Evolutionary conservation across 2,113 vertebrate genomes (phyloP).

Genomic region (Saccopteryx bilineata): DNA sequence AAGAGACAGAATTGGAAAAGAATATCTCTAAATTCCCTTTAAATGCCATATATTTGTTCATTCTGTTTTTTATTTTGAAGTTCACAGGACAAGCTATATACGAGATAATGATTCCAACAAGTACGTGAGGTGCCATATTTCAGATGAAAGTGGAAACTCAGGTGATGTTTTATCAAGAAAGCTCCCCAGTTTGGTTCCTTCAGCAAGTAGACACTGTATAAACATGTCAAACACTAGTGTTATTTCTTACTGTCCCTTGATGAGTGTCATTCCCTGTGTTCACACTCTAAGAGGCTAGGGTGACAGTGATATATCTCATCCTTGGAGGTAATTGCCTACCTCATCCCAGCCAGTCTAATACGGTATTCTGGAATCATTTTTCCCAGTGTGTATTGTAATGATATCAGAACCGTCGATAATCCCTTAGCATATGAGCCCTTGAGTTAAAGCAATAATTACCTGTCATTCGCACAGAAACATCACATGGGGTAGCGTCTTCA

Average conservation of each 20-base stretch:
- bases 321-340: conserved; percentile 70
- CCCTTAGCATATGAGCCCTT: conserved; percentile 74
- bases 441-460: conserved; percentile 79
- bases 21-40: background rate
- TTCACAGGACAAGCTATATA: background rate
- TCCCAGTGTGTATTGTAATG: conserved; percentile 75
- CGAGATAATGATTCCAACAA: background rate
- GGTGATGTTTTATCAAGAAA: background rate
- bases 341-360: conserved; percentile 71
- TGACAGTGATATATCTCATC: conserved; percentile 63
- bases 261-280: background rate
- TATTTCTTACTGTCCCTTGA: background rate
- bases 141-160: background rate
- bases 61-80: background rate
- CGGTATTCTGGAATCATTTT: conserved; percentile 68
- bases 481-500: conserved; percentile 69
- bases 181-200: background rate
- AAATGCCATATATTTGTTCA: background rate
- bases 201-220: background rate
- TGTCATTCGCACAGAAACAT: conserved; percentile 76
- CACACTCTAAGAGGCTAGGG: background rate
- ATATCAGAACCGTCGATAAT: conserved; percentile 76
- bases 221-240: background rate
- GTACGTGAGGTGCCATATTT: background rate
- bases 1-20: background rate